These are phyloP conservation scores for Microctonus hyperodae DNA, from an alignment of 2,888 invertebrate species.

Conservation along the genomic window DNA sequence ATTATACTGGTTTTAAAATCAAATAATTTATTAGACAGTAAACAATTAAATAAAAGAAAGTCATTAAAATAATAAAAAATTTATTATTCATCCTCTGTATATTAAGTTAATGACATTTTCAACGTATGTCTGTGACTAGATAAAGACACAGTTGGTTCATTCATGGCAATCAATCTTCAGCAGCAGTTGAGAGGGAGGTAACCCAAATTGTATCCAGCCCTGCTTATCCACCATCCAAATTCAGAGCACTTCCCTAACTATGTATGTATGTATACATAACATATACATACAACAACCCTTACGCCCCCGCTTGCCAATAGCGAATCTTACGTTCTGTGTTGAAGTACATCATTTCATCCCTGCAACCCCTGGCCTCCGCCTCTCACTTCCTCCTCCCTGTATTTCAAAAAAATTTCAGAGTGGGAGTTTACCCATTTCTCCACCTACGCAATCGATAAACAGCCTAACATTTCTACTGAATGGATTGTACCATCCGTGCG, in stretches of 20 bases:
- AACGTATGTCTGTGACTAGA: neutral
- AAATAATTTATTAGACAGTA: too few relatives aligned
- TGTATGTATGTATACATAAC: neutral
- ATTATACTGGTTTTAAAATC: too few relatives aligned
- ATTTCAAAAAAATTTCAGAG: neutral
- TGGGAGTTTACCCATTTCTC: slow-evolving; percentile 15
- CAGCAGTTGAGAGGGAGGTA: slow-evolving; percentile 30
- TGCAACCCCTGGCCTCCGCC: neutral
- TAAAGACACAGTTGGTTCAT: slow-evolving; percentile 35
- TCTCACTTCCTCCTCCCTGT: neutral
- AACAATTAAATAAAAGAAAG: too few relatives aligned
- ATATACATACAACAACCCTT: slow-evolving; percentile 19
- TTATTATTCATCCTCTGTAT: neutral
- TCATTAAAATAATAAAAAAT: neutral
- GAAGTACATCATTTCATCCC: neutral
- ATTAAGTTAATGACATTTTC: neutral
- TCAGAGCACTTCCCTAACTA: slow-evolving; percentile 35
- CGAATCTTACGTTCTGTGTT: slow-evolving; percentile 19
- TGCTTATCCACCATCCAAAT: slow-evolving; percentile 34
- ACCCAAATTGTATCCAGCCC: slow-evolving; percentile 37
- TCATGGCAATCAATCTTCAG: slow-evolving; percentile 35
- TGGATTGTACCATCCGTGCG: slow-evolving; percentile 59
- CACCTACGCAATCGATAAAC: slow-evolving; percentile 61
- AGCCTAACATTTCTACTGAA: slow-evolving; percentile 59
- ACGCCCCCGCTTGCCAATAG: slow-evolving; percentile 29